These are phyloP conservation scores for Speoplatyrhinus poulsoni DNA, from an alignment of 2,113 vertebrate species.

Conservation along the genomic window DNA sequence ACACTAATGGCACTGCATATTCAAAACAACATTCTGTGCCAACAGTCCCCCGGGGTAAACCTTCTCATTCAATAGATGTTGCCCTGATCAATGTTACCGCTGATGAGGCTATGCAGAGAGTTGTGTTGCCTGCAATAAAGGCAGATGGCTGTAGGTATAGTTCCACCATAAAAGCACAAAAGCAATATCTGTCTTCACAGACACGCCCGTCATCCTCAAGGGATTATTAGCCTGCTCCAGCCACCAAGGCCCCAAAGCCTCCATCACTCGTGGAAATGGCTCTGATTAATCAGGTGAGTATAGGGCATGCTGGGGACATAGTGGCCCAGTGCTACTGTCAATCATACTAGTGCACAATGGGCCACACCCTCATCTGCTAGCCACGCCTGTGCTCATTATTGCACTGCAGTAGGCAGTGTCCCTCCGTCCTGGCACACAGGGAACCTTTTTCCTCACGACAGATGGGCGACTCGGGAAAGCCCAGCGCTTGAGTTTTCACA, in stretches of 20 bases:
- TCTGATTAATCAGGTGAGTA: constrained; percentile 72
- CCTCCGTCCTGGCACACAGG: constrained; percentile 45
- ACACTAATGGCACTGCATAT: constrained; percentile 8
- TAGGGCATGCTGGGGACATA: constrained; percentile 41
- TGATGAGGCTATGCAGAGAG: constrained; percentile 31
- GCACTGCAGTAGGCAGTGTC: constrained; percentile 44
- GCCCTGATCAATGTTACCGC: constrained; percentile 57
- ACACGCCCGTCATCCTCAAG: constrained; percentile 37
- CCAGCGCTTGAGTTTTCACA: constrained; percentile 40
- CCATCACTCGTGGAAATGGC: constrained; percentile 68
- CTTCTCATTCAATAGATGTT: constrained; percentile 31
- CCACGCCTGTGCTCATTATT: constrained; percentile 40
- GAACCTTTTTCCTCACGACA: constrained; percentile 39
- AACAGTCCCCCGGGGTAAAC: constrained; percentile 3
- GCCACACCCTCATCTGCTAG: constrained; percentile 36
- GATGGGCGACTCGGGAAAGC: constrained; percentile 52
- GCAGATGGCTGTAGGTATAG: constrained; percentile 29
- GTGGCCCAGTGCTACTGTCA: constrained; percentile 53
- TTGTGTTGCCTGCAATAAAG: constrained; percentile 32
- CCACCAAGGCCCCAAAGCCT: constrained; percentile 32
- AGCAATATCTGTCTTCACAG: constrained; percentile 40
- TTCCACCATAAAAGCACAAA: constrained; percentile 29
- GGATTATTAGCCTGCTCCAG: constrained; percentile 58
- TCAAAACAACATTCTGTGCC: constrained; percentile 15
- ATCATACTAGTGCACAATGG: constrained; percentile 53